Evolutionary conservation across 1,140 invertebrate species (phyloP).

Genomic region (Neodiprion pinetum): DNA sequence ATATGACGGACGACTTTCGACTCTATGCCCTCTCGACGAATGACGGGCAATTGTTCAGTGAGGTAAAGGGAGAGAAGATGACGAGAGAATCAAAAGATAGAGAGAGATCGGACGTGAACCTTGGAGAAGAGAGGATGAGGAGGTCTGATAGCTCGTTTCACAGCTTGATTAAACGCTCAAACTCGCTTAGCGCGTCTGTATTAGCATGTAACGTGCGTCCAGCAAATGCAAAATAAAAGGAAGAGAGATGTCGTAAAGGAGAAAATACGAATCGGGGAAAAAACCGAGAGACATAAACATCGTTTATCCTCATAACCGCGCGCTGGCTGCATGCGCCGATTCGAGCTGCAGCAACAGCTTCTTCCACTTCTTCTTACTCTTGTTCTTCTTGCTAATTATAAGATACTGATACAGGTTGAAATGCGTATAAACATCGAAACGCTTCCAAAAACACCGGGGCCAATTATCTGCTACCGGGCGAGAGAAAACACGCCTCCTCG

Average conservation of each 20-base stretch:
- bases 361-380: not conserved
- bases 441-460: slow-evolving; percentile 40
- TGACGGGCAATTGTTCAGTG: not conserved
- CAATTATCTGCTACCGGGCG: slow-evolving; percentile 36
- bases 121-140: too few relatives aligned
- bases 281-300: too few relatives aligned
- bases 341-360: not conserved
- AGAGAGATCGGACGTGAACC: too few relatives aligned
- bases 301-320: too few relatives aligned
- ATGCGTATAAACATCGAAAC: slow-evolving; percentile 44
- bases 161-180: too few relatives aligned
- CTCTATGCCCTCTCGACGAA: not conserved
- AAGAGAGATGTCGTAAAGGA: too few relatives aligned
- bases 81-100: not conserved
- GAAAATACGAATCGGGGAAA: too few relatives aligned
- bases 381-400: slow-evolving; percentile 44
- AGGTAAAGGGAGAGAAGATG: not conserved
- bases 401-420: slow-evolving; percentile 41
- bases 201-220: too few relatives aligned
- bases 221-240: too few relatives aligned
- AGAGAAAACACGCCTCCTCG: slow-evolving; percentile 29
- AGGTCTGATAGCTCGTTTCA: too few relatives aligned
- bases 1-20: slow-evolving; percentile 2
- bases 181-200: too few relatives aligned
- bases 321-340: too few relatives aligned